Percentiles rank a stretch among this genome's conserved stretches.
Evolutionary conservation across 2,797 vertebrate genomes (phyloP).

Genomic region (Jordanella pulchra): DNA sequence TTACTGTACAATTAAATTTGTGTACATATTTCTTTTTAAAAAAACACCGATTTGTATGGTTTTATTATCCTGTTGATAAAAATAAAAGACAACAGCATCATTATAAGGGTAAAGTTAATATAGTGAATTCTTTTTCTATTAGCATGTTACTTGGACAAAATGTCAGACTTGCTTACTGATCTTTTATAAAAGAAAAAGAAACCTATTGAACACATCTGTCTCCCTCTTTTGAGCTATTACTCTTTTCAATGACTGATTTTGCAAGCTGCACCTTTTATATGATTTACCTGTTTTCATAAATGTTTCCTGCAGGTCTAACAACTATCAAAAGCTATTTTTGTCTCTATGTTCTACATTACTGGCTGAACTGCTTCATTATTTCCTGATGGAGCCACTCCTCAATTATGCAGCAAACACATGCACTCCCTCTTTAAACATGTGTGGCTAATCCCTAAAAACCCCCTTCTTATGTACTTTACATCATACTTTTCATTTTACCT

Average conservation of each 20-base stretch:
- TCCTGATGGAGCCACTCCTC: background rate
- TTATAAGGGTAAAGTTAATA: background rate
- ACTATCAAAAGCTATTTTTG: background rate
- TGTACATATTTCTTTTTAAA: background rate
- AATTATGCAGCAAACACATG: background rate
- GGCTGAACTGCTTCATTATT: slow-evolving; percentile 11
- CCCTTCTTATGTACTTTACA: background rate
- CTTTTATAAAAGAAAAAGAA: background rate
- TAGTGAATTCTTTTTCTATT: background rate
- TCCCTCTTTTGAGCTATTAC: background rate
- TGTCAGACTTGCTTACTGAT: background rate
- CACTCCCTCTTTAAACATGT: background rate
- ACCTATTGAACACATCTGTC: background rate
- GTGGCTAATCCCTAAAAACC: background rate
- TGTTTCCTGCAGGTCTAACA: slow-evolving; percentile 1
- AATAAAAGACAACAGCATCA: background rate
- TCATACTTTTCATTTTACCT: accelerated
- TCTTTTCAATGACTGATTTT: background rate
- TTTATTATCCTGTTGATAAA: background rate
- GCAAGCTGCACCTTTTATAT: background rate
- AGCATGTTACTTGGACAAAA: background rate
- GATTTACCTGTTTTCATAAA: background rate
- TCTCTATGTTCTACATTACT: background rate
- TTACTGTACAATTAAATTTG: background rate
- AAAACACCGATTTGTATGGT: background rate